Evolutionary conservation across 1,140 invertebrate species (phyloP), one percentile per base, ranked within the genome.

Genomic region (Anadara kagoshimensis): DNA sequence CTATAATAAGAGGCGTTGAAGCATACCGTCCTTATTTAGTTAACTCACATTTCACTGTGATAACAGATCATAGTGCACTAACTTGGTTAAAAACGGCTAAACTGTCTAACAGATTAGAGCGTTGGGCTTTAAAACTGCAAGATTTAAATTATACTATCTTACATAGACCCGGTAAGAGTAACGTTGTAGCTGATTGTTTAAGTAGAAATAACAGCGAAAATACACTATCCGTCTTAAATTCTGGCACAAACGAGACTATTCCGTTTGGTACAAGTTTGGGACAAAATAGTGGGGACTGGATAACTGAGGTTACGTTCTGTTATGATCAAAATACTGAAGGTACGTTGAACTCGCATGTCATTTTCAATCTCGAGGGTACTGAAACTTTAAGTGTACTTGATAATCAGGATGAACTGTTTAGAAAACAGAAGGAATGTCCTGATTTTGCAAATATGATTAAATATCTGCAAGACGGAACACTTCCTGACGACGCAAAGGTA

Each of bases 41-140:
- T n/a, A 51, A 67, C 45, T 56, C 36, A 41, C 26, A 36, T 22
- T 67, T 67, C 56, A 44, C 51, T 4, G 51, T 67, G 3, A 26
- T 56, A 14, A 64, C 61, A 22, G 51, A 71, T 36, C 61, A 71
- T 20, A 56, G 36, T 36, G 69, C 69, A 22, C 29, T 65, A n/a
- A 47, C 36, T 10, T 63, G 58, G 45, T 56, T 70, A 49, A 51
- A 54, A 20, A 49, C 20, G 14, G 36, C 45, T 7, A 72, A 65
- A 56, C 59, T 45, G 8, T n/a, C 54, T 20, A 29, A 26, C 26
- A 64, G 45, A 43, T 29, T 72, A 14, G 54, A 54, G 16, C 22
- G 63, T 36, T 73, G 70, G 70, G 62, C 57, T 14, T 24, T 66
- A 63, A 41, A 66, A 11, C 51, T 73, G 24, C 70, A 73, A 59